Base-by-base conservation (phyloP, 1,140 invertebrate genomes). In the Drusus annulatus region DNA sequence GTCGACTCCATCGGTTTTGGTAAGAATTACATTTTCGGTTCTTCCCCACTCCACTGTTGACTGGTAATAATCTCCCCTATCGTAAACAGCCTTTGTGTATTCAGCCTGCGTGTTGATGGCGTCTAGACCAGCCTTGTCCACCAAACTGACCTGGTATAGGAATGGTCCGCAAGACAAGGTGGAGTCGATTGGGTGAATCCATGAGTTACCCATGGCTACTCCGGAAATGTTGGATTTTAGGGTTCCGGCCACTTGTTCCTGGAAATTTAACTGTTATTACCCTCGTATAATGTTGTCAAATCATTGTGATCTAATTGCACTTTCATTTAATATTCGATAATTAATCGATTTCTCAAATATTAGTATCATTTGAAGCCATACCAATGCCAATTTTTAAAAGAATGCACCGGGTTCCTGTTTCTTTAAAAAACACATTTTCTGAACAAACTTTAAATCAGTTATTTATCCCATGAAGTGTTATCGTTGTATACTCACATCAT, bases 151-250 rank as follows among this genome's bases (percentile, higher is more conserved):
- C 79, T 92, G 93, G 10, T 92, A 85, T 10, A 94, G 92, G 17
- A 97, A 88, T 0, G 94, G 94, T 2, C 92, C 95, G 96, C 95
- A 97, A 4, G 93, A 94, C 60, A 94, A 86, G 0, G 95, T 93
- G 19, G 94, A 94, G 85, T 97, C 95, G 56, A 96, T 92, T 0
- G 96, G 96, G 17, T 93, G 94, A 69, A 97, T 95, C 96, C 96
- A 97, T 0, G 95, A 93, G 86, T 97, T 96, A 2, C 96, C 96
- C 85, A 97, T 90, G 0, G 92, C 94, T 13, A 97, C 92, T 1
- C 95, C 96, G 81, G 91, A 91, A 54, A 98, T 91, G 81, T 95
- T 95, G 56, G 92, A 93, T 21, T 90, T 89, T 1, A 97, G 92
- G 62, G 89, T 90, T 0, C 92, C 93, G 0, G 85, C 85, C 81